phyloP scores from a whole-genome alignment of 2,797 vertebrate genomes.

The Denticeps clupeoides region DNA sequence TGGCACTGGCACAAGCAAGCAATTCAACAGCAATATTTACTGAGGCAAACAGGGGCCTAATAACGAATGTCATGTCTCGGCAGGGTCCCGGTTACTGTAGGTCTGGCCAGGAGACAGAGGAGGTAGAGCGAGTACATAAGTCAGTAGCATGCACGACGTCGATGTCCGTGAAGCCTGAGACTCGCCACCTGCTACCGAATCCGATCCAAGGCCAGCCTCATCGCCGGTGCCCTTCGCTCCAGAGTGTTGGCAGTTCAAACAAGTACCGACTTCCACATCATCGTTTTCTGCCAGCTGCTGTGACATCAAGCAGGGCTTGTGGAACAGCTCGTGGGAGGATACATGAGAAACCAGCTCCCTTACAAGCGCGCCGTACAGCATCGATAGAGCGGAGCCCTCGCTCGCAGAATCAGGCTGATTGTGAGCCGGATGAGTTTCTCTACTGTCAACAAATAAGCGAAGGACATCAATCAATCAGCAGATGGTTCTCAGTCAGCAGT shows the following conservation, averaged over 20 bases:
- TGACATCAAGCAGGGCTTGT: background rate
- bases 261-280: background rate
- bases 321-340: no score
- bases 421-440: constrained; percentile 1
- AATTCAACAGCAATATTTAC: constrained; percentile 5
- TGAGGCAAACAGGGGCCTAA: background rate
- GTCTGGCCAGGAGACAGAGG: background rate
- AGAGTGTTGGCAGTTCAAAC: constrained; percentile 2
- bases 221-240: background rate
- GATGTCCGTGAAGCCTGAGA: no score
- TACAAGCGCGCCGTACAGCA: background rate
- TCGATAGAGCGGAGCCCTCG: background rate
- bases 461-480: no score
- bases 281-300: background rate
- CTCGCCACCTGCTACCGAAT: no score
- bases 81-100: background rate
- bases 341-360: no score
- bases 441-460: no score
- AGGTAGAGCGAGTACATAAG: no score
- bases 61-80: background rate
- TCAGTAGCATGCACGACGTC: no score
- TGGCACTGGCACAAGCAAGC: background rate
- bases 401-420: background rate
- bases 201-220: background rate
- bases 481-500: no score